Percentiles rank a stretch among this genome's conserved stretches.
Conservation (phyloP, 2,888 invertebrate genomes). For the Erannis defoliaria region DNA sequence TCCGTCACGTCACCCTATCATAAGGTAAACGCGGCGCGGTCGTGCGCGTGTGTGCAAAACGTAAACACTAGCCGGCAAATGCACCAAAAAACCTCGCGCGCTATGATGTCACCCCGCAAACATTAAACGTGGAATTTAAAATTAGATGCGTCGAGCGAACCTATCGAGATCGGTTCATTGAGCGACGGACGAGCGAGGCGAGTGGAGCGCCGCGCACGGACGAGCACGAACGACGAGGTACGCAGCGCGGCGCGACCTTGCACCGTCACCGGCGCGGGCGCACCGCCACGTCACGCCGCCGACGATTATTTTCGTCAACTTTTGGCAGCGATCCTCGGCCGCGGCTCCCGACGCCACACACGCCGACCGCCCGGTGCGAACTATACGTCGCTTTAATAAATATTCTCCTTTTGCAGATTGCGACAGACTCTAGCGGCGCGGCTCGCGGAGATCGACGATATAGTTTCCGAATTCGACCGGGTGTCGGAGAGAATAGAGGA, state of each 20-base stretch:
- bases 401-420: slow-evolving; percentile 88
- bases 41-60: slow-evolving; percentile 70
- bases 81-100: slow-evolving; percentile 76
- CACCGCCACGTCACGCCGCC: slow-evolving; percentile 75
- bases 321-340: slow-evolving; percentile 76
- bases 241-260: slow-evolving; percentile 69
- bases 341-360: slow-evolving; percentile 62
- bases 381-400: slow-evolving; percentile 54
- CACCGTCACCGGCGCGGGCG: slow-evolving; percentile 73
- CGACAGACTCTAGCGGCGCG: slow-evolving; percentile 92
- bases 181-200: slow-evolving; percentile 83
- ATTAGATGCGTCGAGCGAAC: slow-evolving; percentile 78
- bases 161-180: slow-evolving; percentile 79
- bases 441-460: slow-evolving; percentile 90
- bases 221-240: slow-evolving; percentile 81
- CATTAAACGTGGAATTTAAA: slow-evolving; percentile 79
- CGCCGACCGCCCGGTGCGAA: slow-evolving; percentile 58
- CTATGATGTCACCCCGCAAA: slow-evolving; percentile 84
- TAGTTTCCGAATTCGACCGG: slow-evolving; percentile 92
- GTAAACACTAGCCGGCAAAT: slow-evolving; percentile 78
- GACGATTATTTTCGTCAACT: slow-evolving; percentile 81
- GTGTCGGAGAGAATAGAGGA: slow-evolving; percentile 90
- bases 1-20: slow-evolving; percentile 64
- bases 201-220: slow-evolving; percentile 81
- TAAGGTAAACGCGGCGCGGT: slow-evolving; percentile 64